phyloP scores from a whole-genome alignment of 2,888 invertebrate genomes.

The Eugnorisma glareosa region DNA sequence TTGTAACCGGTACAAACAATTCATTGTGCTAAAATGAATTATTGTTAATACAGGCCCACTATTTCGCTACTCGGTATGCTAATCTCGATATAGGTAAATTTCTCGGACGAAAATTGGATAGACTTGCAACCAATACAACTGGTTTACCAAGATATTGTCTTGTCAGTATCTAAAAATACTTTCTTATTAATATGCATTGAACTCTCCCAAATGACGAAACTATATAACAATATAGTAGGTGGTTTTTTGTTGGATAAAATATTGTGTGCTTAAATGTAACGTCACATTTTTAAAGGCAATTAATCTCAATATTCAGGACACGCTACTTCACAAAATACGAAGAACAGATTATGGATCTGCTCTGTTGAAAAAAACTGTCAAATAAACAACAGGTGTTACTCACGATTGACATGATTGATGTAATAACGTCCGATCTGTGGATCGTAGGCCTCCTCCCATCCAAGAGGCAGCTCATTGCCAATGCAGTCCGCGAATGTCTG shows the following conservation, averaged over 20 bases:
- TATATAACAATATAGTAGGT: slow-evolving; percentile 19
- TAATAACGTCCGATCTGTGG: slow-evolving; percentile 98
- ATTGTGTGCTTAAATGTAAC: slow-evolving; percentile 8
- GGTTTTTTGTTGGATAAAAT: slow-evolving; percentile 1
- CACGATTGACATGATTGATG: slow-evolving; percentile 98
- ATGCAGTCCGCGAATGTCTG: slow-evolving; percentile 99
- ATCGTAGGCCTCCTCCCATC: slow-evolving; percentile 99
- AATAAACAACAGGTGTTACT: slow-evolving; percentile 86
- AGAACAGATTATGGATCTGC: slow-evolving; percentile 35
- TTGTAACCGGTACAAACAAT: slow-evolving; percentile 74
- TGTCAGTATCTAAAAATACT: slow-evolving; percentile 39
- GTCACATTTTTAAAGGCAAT: slow-evolving; percentile 30
- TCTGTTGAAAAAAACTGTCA: slow-evolving; percentile 42
- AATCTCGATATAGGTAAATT: slow-evolving; percentile 50
- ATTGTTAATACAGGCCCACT: slow-evolving; percentile 69
- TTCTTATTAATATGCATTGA: slow-evolving; percentile 52
- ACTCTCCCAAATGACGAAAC: slow-evolving; percentile 48
- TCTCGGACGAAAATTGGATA: slow-evolving; percentile 47
- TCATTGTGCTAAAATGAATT: slow-evolving; percentile 77
- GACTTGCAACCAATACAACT: slow-evolving; percentile 24
- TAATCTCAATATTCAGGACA: slow-evolving; percentile 50
- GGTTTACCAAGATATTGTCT: slow-evolving; percentile 36
- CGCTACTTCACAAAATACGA: slow-evolving; percentile 40
- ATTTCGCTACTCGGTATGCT: slow-evolving; percentile 66
- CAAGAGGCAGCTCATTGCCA: slow-evolving; percentile 98